Conservation (phyloP, 2,888 invertebrate genomes). For the Eugnorisma glareosa region DNA sequence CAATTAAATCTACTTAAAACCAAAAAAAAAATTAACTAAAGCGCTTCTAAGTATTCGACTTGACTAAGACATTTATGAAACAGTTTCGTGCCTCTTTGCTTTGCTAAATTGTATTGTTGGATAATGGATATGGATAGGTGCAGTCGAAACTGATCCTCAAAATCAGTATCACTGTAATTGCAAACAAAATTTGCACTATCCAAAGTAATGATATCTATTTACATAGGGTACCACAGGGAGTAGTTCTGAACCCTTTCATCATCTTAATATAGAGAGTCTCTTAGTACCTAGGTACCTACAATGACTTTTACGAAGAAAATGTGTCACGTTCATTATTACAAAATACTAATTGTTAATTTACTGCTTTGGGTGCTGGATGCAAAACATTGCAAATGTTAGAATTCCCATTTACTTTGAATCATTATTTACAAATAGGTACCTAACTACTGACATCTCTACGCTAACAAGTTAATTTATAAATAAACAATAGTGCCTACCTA, state of each 20-base stretch:
- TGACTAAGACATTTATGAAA: slow-evolving; percentile 5
- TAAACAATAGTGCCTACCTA: not conserved
- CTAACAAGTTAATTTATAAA: not conserved
- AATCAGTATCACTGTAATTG: not conserved
- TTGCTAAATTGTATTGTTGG: not conserved
- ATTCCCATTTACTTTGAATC: not conserved
- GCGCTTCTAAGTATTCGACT: not conserved
- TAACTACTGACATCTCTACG: not conserved
- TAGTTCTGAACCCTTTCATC: not conserved
- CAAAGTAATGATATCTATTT: not conserved
- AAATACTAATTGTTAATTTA: not conserved
- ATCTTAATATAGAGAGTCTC: not conserved
- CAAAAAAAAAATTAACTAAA: too few species aligned
- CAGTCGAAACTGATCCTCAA: not conserved
- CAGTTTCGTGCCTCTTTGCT: slow-evolving; percentile 2
- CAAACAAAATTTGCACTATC: not conserved
- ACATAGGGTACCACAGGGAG: slow-evolving; percentile 9
- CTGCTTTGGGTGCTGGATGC: not conserved
- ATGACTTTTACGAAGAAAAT: not conserved
- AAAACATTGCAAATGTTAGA: not conserved
- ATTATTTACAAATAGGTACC: slow-evolving; percentile 8
- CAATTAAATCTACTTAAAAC: too few species aligned
- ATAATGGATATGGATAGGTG: not conserved
- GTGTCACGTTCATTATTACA: slow-evolving; percentile 1
- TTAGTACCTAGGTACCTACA: not conserved